These are phyloP conservation scores for Heliocidaris tuberculata DNA, from an alignment of 35 echinoderm and acorn worm species.

Conservation along the genomic window DNA sequence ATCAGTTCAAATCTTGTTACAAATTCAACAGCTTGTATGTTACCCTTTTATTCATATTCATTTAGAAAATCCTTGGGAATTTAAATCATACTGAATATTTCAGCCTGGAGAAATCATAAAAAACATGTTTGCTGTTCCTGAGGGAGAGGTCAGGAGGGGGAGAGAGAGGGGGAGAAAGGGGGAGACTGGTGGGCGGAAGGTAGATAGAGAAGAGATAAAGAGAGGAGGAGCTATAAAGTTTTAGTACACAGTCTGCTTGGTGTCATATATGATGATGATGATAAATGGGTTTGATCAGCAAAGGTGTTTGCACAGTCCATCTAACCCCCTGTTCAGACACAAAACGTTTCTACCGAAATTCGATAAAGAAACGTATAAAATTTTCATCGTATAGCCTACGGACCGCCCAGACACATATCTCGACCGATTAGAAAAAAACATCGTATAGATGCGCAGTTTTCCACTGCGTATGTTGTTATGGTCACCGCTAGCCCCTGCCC, in stretches of 20 bases:
- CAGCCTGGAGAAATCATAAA: background rate
- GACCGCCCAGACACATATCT: too few relatives aligned
- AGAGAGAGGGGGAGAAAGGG: background rate
- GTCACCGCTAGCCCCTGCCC: too few relatives aligned
- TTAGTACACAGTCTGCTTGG: background rate
- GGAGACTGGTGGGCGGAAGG: background rate
- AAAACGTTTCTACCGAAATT: too few relatives aligned
- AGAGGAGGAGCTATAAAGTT: conserved; percentile 5
- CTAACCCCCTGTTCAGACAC: too few relatives aligned
- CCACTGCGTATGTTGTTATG: too few relatives aligned
- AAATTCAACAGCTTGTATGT: background rate
- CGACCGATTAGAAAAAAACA: too few relatives aligned
- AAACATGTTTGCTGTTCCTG: background rate
- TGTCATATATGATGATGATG: background rate
- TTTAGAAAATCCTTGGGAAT: background rate
- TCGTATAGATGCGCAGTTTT: too few relatives aligned
- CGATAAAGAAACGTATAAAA: too few relatives aligned
- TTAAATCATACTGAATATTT: background rate
- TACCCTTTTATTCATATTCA: background rate
- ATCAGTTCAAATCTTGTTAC: background rate
- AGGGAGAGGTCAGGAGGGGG: background rate
- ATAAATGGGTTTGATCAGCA: background rate
- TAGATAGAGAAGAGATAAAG: background rate
- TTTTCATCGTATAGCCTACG: too few relatives aligned
- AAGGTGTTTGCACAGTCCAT: background rate